Evolutionary conservation across 1,140 invertebrate species (phyloP), one percentile per base, ranked within the genome.

Genomic region (Bicyclus anynana): DNA sequence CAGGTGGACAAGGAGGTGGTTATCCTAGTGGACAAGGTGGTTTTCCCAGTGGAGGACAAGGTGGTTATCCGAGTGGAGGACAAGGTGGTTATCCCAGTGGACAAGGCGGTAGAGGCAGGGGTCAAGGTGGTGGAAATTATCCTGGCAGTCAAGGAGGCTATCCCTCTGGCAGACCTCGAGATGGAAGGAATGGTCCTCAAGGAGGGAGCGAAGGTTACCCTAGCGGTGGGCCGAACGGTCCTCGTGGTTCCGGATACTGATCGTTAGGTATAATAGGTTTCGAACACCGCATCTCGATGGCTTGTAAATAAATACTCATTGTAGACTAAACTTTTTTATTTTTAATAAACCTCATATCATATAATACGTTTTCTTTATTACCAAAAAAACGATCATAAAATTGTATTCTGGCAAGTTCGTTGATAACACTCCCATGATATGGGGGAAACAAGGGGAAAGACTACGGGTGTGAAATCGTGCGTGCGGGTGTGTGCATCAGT

Each of bases 201-300:
- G 56, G 59, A 14, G 67, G 58, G 37, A 47, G 50, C 10, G 76
- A 82, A 40, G 85, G 85, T 1, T 88, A 88, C 47, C 86, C 86
- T 0, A 82, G 80, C 16, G 87, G 85, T 29, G 80, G 80, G 35
- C 87, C 87, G 0, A 75, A 69, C 29, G 84, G 84, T 13, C 77
- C 69, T 1, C 69, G 82, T 53, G 84, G 87, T 10, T 81, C 84
- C n/a, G 87, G 87, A 58, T 87, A 81, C 57, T 89, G 63, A 78
- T 38, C 4, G 17, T 26, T 35, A 6, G 16, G 18, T 21, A 17
- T 6, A 20, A 18, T 6, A 5, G 27, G 27, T 17, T 38, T 5
- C 5, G 16, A 5, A 10, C 27, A n/a, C 0, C 29, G 18, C 29
- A 26, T 48, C 38, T 27, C 5, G 27, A 58, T 35, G 26, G 7